Conservation (phyloP, 2,888 invertebrate species). For the Latrodectus hesperus region DNA sequence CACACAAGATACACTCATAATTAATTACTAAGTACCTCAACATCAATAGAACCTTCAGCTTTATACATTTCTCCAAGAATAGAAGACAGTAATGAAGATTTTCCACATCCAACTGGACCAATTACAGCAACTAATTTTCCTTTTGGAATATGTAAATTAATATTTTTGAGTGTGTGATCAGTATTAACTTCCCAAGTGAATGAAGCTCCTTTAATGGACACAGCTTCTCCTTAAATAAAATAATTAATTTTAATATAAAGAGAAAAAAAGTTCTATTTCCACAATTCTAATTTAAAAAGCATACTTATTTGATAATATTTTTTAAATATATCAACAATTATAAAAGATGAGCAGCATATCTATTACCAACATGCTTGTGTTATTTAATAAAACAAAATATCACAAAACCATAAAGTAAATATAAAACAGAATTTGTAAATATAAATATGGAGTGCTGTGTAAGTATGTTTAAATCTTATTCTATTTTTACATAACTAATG, state of each 20-base stretch:
- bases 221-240: slow-evolving; percentile 22
- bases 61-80: slow-evolving; percentile 61
- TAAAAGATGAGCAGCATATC: no score
- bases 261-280: neutral
- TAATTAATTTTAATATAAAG: neutral
- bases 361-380: no score
- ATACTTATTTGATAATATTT: neutral
- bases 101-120: slow-evolving; percentile 54
- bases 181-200: slow-evolving; percentile 29
- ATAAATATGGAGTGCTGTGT: no score
- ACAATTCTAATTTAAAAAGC: neutral
- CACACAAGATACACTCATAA: neutral
- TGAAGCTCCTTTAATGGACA: slow-evolving; percentile 28
- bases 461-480: no score
- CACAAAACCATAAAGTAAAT: no score
- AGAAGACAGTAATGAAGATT: slow-evolving; percentile 52
- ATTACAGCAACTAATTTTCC: slow-evolving; percentile 38
- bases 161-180: neutral
- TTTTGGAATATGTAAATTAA: slow-evolving; percentile 20
- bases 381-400: no score
- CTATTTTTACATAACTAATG: no score
- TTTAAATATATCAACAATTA: no score
- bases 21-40: neutral
- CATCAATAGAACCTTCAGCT: slow-evolving; percentile 37
- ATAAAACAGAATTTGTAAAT: no score